Evolutionary conservation across 2,113 vertebrate genomes (phyloP).

Genomic region (Brachyhypopomus gauderio): DNA sequence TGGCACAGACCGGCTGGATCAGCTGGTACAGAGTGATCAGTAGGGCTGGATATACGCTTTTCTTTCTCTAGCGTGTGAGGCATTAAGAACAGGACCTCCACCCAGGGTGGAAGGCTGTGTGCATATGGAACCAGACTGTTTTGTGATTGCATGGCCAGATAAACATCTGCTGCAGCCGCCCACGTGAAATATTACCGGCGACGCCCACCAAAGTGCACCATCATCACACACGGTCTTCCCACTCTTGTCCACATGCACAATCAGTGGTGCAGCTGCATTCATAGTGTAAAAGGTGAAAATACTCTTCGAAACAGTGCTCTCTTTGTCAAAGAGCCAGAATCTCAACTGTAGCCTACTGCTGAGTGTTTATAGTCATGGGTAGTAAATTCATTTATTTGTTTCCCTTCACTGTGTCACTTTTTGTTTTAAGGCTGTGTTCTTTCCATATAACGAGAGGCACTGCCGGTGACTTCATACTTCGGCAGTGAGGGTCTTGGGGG

Average conservation of each 20-base stretch:
- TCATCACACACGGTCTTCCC: background rate
- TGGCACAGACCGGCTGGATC: conserved; percentile 3
- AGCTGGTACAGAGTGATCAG: background rate
- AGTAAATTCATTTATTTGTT: background rate
- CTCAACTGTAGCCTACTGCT: background rate
- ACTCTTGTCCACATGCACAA: background rate
- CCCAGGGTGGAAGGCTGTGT: background rate
- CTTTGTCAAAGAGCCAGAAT: background rate
- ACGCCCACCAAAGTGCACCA: background rate
- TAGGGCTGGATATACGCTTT: background rate
- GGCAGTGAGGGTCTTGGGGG: background rate
- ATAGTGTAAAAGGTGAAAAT: background rate
- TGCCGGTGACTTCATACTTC: background rate
- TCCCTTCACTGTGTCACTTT: background rate
- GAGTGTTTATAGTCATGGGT: background rate
- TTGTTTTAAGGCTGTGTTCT: background rate
- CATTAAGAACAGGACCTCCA: background rate
- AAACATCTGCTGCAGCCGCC: background rate
- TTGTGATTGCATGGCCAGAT: background rate
- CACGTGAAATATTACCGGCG: background rate
- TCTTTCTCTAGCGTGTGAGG: background rate
- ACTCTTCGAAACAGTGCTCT: background rate
- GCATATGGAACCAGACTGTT: background rate
- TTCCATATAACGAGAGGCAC: background rate
- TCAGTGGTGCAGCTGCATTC: background rate